Base-by-base conservation (phyloP, 2,113 vertebrate species). In the Cryptoleucopteryx plumbea region DNA sequence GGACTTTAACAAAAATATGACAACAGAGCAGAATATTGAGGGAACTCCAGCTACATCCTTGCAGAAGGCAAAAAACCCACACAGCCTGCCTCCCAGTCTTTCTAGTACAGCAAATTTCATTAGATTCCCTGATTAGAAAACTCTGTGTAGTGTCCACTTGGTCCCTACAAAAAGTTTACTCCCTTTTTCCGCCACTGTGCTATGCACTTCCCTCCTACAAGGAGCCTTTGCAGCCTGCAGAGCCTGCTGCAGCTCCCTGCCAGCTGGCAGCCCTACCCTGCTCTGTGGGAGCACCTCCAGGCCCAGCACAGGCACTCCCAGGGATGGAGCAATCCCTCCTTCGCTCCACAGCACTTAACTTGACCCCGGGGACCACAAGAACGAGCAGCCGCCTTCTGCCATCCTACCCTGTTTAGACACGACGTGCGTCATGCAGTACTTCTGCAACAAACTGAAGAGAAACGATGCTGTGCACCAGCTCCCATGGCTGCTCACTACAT, bases 381-480 rank as follows among this genome's bases (percentile, higher is more conserved):
- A 48, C 10, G 0, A 50, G 47, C 74, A 70, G 40, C 16, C 4
- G 7, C 36, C 73, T 72, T 16, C 77, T 88, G 75, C 55, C 75
- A 77, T 11, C 18, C 21, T 6, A 2, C 45, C 27, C 34, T 82
- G 55, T 66, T 85, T 32, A 66, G 81, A n/a, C 40, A 71, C 0
- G 1, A 22, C 0, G 0, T 16, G 21, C 36, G 56, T 53, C 53
- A 15, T 1, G 7, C 52, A 36, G 58, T 5, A 29, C 20, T 63
- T 65, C 8, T 40, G 45, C 42, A 70, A 25, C 22, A 53, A 84
- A 31, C 27, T 11, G 6, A 52, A 58, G 34, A 65, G 32, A 45
- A 82, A 38, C 0, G 0, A 48, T 0, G 0, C 48, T 0, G 1
- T 40, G 61, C 6, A 23, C 11, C 20, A 45, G 43, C 29, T 45